These are phyloP conservation scores for Luehdorfia chinensis DNA, from an alignment of 1,140 invertebrate species.

Conservation along the genomic window DNA sequence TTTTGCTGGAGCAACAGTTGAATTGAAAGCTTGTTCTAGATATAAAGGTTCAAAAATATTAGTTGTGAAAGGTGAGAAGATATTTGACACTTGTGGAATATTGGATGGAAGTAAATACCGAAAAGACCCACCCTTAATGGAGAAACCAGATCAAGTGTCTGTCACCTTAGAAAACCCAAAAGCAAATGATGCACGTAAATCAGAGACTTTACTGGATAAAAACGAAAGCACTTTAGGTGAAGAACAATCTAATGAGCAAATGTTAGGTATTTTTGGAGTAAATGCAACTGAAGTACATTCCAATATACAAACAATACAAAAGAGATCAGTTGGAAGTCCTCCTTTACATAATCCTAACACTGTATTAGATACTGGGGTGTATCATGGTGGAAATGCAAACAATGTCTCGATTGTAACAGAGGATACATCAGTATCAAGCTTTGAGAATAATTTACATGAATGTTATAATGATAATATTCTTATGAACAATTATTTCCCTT, in stretches of 20 bases:
- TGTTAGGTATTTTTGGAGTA: slow-evolving; percentile 2
- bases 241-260: slow-evolving; percentile 16
- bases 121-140: slow-evolving; percentile 73
- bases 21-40: slow-evolving; percentile 87
- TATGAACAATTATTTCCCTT: slow-evolving; percentile 82
- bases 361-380: slow-evolving; percentile 83
- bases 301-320: slow-evolving; percentile 24
- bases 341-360: slow-evolving; percentile 77
- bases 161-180: slow-evolving; percentile 82
- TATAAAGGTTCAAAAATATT: slow-evolving; percentile 86
- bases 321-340: slow-evolving; percentile 36
- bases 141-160: slow-evolving; percentile 81
- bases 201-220: slow-evolving; percentile 7
- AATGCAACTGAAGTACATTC: slow-evolving; percentile 13
- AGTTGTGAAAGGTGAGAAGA: slow-evolving; percentile 86
- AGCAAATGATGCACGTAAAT: slow-evolving; percentile 36
- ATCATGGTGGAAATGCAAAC: slow-evolving; percentile 86
- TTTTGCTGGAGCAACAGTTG: slow-evolving; percentile 85
- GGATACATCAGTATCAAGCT: slow-evolving; percentile 84
- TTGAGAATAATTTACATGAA: slow-evolving; percentile 84
- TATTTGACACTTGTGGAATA: slow-evolving; percentile 86
- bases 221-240: neutral
- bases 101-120: slow-evolving; percentile 83
- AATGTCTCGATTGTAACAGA: slow-evolving; percentile 71
- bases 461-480: slow-evolving; percentile 87